Evolutionary conservation across 2,797 vertebrate genomes (phyloP).

Genomic region (Nannoperca obscura): DNA sequence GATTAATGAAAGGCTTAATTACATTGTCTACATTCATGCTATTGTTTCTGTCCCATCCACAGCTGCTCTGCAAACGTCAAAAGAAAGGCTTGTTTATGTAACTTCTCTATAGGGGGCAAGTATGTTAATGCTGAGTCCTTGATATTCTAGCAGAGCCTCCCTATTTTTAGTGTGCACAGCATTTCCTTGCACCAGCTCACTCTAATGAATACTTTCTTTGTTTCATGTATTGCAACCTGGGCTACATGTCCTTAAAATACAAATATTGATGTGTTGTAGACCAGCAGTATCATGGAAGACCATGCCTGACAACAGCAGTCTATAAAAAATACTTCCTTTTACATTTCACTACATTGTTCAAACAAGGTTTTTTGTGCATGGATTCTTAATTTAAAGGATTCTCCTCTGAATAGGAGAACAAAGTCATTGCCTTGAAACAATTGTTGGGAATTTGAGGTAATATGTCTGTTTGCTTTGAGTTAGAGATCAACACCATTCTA

Average conservation of each 20-base stretch:
- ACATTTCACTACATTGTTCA: not conserved
- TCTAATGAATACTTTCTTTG: constrained; percentile 56
- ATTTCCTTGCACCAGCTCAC: constrained; percentile 28
- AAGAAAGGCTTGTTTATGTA: constrained; percentile 57
- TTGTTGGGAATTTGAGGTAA: not conserved
- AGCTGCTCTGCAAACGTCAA: constrained; percentile 44
- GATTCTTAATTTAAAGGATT: not conserved
- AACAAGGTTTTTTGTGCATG: not conserved
- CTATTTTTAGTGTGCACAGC: constrained; percentile 52
- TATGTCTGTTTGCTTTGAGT: not conserved
- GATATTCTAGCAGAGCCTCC: constrained; percentile 55
- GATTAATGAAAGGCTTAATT: constrained; percentile 66
- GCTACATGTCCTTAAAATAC: constrained; percentile 16
- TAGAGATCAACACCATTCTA: not conserved
- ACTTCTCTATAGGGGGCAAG: constrained; percentile 44
- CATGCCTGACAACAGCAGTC: not conserved
- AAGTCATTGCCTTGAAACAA: not conserved
- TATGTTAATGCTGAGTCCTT: constrained; percentile 65
- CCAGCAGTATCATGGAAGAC: not conserved
- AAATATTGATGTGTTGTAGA: not conserved
- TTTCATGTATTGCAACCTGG: constrained; percentile 31
- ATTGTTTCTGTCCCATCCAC: constrained; percentile 49
- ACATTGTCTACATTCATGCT: constrained; percentile 39
- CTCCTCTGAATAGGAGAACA: not conserved
- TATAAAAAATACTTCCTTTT: not conserved